These are phyloP conservation scores for Caenorhabditis panamensis DNA, from an alignment of 2,888 invertebrate genomes.

Conservation along the genomic window DNA sequence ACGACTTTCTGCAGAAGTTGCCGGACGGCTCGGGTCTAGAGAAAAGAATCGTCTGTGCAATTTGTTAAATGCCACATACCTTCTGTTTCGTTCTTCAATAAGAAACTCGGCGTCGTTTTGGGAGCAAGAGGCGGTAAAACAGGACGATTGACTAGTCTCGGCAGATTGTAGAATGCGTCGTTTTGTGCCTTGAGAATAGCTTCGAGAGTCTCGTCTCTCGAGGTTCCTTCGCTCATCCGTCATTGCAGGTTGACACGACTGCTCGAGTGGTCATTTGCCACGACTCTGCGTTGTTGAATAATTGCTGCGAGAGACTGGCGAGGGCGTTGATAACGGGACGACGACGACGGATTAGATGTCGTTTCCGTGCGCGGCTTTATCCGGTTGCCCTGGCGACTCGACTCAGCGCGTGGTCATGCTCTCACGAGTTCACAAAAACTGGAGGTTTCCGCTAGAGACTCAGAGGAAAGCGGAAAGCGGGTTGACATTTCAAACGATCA, in stretches of 20 bases:
- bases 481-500: not conserved
- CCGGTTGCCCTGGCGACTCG: slow-evolving; percentile 44
- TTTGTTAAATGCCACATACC: slow-evolving; percentile 21
- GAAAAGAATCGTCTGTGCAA: not conserved
- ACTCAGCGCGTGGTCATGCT: slow-evolving; percentile 43
- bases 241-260: slow-evolving; percentile 37
- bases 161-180: slow-evolving; percentile 9
- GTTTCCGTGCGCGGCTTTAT: slow-evolving; percentile 3
- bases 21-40: slow-evolving; percentile 43
- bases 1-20: slow-evolving; percentile 27
- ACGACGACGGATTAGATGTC: slow-evolving; percentile 20
- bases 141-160: slow-evolving; percentile 15
- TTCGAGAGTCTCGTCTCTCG: slow-evolving; percentile 26
- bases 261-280: slow-evolving; percentile 14
- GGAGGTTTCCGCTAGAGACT: slow-evolving; percentile 30
- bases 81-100: slow-evolving; percentile 27
- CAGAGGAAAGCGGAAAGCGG: not conserved
- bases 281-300: slow-evolving; percentile 4
- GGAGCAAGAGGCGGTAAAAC: slow-evolving; percentile 45
- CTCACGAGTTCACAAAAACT: slow-evolving; percentile 43
- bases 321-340: slow-evolving; percentile 4
- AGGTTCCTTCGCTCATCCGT: slow-evolving; percentile 46
- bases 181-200: slow-evolving; percentile 52
- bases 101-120: slow-evolving; percentile 46
- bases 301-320: slow-evolving; percentile 6